Percentiles rank a stretch among this genome's conserved stretches.
phyloP scores from a whole-genome alignment of 1,140 invertebrate species.

The Drosophila guanche region DNA sequence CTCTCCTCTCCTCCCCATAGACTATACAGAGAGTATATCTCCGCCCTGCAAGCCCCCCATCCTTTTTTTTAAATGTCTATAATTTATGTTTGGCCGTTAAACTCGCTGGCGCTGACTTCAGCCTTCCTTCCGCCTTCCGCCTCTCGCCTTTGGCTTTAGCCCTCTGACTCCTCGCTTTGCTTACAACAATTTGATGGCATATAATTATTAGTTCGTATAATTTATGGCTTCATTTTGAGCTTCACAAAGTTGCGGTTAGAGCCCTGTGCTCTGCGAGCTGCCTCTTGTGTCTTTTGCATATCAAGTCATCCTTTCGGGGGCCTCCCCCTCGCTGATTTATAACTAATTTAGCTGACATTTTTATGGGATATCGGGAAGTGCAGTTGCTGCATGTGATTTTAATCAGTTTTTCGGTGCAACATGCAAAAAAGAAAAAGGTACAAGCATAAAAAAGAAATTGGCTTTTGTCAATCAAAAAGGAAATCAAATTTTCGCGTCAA shows the following conservation, averaged over 20 bases:
- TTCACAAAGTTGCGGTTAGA: slow-evolving; percentile 59
- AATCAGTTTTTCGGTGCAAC: slow-evolving; percentile 38
- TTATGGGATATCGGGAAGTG: slow-evolving; percentile 56
- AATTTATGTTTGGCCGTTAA: slow-evolving; percentile 75
- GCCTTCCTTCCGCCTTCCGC: slow-evolving; percentile 35
- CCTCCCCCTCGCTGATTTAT: slow-evolving; percentile 60
- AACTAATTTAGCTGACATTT: slow-evolving; percentile 71
- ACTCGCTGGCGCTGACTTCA: slow-evolving; percentile 59
- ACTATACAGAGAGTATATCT: neutral
- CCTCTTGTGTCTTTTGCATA: slow-evolving; percentile 48
- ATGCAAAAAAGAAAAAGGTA: slow-evolving; percentile 36
- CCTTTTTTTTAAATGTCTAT: slow-evolving; percentile 72
- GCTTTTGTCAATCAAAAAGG: slow-evolving; percentile 26
- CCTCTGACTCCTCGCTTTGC: slow-evolving; percentile 27
- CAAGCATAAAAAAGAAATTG: slow-evolving; percentile 19
- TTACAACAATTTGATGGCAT: slow-evolving; percentile 79
- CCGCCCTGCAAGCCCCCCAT: slow-evolving; percentile 7
- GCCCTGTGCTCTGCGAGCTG: slow-evolving; percentile 9
- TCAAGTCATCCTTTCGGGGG: slow-evolving; percentile 16
- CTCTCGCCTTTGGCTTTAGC: slow-evolving; percentile 24
- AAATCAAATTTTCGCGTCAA: slow-evolving; percentile 37
- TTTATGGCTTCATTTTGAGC: slow-evolving; percentile 74
- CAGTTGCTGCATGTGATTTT: slow-evolving; percentile 47
- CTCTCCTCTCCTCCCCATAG: no score
- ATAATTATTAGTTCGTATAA: slow-evolving; percentile 82